These are phyloP conservation scores for Rotaria macrura DNA, from an alignment of 2,888 invertebrate species.

Conservation along the genomic window DNA sequence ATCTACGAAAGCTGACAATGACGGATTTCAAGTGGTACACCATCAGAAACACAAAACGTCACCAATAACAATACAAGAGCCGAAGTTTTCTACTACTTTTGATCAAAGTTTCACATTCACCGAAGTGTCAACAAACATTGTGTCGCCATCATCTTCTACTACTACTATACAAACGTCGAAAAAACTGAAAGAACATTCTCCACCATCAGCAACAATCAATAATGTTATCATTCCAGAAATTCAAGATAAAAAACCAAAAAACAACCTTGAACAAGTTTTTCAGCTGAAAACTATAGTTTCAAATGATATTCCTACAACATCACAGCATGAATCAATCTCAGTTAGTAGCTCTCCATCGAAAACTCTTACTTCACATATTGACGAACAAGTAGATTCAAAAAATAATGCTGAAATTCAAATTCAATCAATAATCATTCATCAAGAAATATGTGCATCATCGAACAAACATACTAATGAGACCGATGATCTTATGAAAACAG, in stretches of 20 bases:
- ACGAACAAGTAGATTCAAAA: background rate
- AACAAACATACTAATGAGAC: no score
- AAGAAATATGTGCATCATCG: no score
- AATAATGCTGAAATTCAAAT: background rate
- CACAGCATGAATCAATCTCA: background rate
- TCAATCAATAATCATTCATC: no score
- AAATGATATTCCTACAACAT: background rate
- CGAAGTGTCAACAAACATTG: no score
- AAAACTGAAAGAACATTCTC: background rate
- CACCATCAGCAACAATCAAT: background rate
- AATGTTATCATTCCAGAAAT: background rate
- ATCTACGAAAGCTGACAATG: background rate
- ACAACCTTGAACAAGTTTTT: background rate
- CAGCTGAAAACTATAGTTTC: no score
- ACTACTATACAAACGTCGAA: no score
- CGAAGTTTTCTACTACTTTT: no score
- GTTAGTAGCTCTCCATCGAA: background rate
- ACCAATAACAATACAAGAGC: background rate
- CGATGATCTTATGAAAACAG: no score
- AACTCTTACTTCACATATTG: background rate
- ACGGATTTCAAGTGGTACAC: background rate
- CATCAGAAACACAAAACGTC: background rate
- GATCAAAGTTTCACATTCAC: no score
- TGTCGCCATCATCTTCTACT: no score
- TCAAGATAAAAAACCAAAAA: background rate